These are phyloP conservation scores for Taeniopygia guttata DNA, from an alignment of 2,797 vertebrate genomes.

Conservation along the genomic window DNA sequence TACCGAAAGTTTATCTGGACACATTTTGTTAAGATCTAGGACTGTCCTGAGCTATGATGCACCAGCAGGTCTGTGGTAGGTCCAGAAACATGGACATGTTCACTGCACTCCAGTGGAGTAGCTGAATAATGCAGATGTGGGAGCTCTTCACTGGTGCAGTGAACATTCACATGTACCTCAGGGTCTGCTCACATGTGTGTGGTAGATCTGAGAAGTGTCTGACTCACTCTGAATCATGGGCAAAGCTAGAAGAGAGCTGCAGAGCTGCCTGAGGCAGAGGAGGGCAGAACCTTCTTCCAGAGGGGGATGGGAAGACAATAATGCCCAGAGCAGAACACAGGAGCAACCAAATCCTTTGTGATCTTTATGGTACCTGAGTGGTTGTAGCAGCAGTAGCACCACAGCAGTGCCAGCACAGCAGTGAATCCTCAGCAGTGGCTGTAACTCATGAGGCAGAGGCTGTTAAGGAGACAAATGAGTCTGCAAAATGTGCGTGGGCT, in stretches of 20 bases:
- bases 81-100: background rate
- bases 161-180: background rate
- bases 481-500: constrained; percentile 31
- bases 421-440: constrained; percentile 19
- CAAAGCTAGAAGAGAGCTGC: background rate
- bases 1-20: background rate
- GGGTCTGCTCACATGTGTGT: background rate
- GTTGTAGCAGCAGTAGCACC: background rate
- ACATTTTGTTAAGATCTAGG: background rate
- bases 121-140: background rate
- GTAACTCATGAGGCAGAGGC: background rate
- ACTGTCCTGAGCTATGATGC: background rate
- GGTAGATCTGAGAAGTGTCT: background rate
- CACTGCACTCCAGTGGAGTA: background rate
- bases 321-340: background rate
- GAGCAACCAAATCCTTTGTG: background rate
- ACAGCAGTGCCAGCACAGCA: background rate
- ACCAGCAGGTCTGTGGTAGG: background rate
- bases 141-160: background rate
- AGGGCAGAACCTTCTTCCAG: background rate
- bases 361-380: background rate
- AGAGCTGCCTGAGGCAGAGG: background rate
- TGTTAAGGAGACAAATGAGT: constrained; percentile 38
- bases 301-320: background rate
- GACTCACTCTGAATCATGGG: background rate